phyloP scores from a whole-genome alignment of 2,113 vertebrate species.

The Hassar affinis region DNA sequence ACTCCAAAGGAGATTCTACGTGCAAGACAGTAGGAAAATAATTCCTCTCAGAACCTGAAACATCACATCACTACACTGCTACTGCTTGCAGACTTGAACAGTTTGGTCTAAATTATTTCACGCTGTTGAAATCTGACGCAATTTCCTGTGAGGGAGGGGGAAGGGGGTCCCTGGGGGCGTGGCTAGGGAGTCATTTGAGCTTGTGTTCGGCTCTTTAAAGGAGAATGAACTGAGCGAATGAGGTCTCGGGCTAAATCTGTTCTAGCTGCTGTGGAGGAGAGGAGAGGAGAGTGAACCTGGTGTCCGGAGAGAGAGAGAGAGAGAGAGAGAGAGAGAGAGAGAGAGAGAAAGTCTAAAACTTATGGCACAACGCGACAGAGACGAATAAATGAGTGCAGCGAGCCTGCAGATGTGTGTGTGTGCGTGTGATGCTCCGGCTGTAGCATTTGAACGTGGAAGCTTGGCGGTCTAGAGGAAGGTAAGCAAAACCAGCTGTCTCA shows the following conservation, averaged over 20 bases:
- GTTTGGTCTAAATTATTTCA: background rate
- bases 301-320: background rate
- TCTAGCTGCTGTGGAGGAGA: conserved; percentile 56
- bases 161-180: conserved; percentile 45
- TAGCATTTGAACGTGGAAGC: conserved; percentile 57
- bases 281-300: conserved; percentile 38
- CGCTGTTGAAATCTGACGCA: conserved; percentile 54
- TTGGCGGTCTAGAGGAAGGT: conserved; percentile 50
- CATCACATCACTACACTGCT: background rate
- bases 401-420: background rate
- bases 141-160: conserved; percentile 65
- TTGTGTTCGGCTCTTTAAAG: conserved; percentile 74
- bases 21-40: background rate
- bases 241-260: conserved; percentile 55
- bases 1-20: background rate
- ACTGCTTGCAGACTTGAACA: background rate
- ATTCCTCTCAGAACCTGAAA: background rate
- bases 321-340: conserved; percentile 5
- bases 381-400: background rate
- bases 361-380: background rate
- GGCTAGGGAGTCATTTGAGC: conserved; percentile 70
- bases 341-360: conserved; percentile 27
- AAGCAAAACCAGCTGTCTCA: conserved; percentile 11
- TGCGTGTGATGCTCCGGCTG: conserved; percentile 48
- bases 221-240: conserved; percentile 74